These are phyloP conservation scores for Limosa lapponica DNA, from an alignment of 2,797 vertebrate genomes.

Conservation along the genomic window DNA sequence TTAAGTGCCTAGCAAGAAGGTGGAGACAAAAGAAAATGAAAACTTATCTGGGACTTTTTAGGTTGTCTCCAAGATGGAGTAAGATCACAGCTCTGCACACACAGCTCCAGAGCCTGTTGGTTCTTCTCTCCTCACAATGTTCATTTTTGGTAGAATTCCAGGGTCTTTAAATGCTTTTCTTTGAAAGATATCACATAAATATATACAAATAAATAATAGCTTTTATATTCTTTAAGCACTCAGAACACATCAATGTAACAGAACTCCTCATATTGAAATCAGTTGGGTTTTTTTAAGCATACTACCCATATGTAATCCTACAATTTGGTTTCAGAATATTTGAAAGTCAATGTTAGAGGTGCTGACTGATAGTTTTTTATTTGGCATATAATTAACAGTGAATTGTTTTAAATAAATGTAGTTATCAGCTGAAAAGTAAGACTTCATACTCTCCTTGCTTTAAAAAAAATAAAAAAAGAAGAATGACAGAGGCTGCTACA, in stretches of 20 bases:
- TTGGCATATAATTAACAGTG: neutral
- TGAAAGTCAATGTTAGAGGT: neutral
- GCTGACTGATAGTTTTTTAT: neutral
- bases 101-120: neutral
- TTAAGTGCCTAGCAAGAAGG: neutral
- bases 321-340: neutral
- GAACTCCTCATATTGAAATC: neutral
- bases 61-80: neutral
- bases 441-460: neutral
- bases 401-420: neutral
- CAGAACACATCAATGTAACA: neutral
- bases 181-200: neutral
- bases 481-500: neutral
- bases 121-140: neutral
- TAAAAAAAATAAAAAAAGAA: neutral
- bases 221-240: neutral
- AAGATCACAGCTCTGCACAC: neutral
- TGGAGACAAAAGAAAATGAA: neutral
- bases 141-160: neutral
- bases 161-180: neutral
- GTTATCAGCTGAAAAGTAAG: neutral
- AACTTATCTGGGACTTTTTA: neutral
- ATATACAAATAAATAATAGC: neutral
- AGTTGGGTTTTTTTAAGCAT: neutral
- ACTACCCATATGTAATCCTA: neutral